Base-by-base conservation (phyloP, 2,113 vertebrate genomes). In the Sminthopsis crassicaudata region DNA sequence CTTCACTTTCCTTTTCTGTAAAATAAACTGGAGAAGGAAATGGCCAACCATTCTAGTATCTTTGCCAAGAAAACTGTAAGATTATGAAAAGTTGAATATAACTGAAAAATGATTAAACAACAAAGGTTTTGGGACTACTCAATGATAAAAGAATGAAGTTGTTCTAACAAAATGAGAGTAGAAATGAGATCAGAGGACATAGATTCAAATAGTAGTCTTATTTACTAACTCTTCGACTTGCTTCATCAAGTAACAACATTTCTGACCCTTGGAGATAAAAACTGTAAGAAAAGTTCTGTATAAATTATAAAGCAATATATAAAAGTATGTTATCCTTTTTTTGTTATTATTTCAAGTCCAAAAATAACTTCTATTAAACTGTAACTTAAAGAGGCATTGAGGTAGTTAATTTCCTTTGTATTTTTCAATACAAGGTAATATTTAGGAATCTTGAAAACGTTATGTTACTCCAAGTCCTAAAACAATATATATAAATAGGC, bases 371-470 rank as follows among this genome's bases (percentile, higher is more conserved):
- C 36, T 94, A 11, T 42, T 52, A 96, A 92, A 46, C 93, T 93
- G 94, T 36, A 91, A 93, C 91, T 4, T 10, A 48, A 48, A 48
- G 2, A 90, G 5, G 8, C 90, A 48, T 89, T 46, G 94, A 89
- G 46, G 25, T 48, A 90, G 51, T 96, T 93, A 94, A 26, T 93
- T 55, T 95, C 90, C 36, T 89, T 46, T 91, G 48, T 48, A 48
- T 96, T 89, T 93, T 42, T 54, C 48, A 48, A 57, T 90, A 89
- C 89, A 95, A 96, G 95, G 96, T 3, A 3, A 97, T 96, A 94
- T 96, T 95, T 96, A 94, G 92, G 93, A 96, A 30, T 8, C 55
- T 93, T 57, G 95, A 93, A 89, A 53, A 94, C 95, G 84, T 27
- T 30, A 42, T 93, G 60, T 57, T 92, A 36, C 8, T 30, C 51